Percentiles rank a stretch among this genome's conserved stretches.
These are phyloP conservation scores for Platyscapa corneri DNA, from an alignment of 1,140 invertebrate genomes.

Conservation along the genomic window DNA sequence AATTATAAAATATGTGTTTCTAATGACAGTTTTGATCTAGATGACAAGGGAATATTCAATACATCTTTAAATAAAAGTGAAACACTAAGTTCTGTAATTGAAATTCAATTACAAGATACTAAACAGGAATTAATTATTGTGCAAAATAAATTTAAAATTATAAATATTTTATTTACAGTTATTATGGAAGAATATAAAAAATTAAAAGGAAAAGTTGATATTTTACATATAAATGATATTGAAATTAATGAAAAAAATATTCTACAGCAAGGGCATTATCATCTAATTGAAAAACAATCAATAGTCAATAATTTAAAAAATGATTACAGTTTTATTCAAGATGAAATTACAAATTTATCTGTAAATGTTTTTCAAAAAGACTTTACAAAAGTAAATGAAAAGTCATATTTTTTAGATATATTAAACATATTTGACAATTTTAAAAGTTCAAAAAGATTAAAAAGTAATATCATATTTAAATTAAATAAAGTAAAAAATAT, in stretches of 20 bases:
- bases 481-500: neutral
- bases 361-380: neutral
- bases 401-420: neutral
- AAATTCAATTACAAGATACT: slow-evolving; percentile 69
- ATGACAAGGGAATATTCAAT: slow-evolving; percentile 55
- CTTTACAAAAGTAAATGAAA: neutral
- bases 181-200: slow-evolving; percentile 46
- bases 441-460: slow-evolving; percentile 17
- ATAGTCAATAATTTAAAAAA: neutral
- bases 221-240: slow-evolving; percentile 26
- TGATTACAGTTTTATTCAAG: neutral
- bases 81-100: slow-evolving; percentile 68
- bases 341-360: slow-evolving; percentile 8
- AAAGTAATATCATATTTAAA: slow-evolving; percentile 10
- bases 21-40: slow-evolving; percentile 69
- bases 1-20: slow-evolving; percentile 54
- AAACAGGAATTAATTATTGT: slow-evolving; percentile 60
- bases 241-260: neutral
- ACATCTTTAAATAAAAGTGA: slow-evolving; percentile 63
- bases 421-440: neutral
- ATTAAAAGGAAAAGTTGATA: slow-evolving; percentile 10
- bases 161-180: slow-evolving; percentile 27
- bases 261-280: neutral
- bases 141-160: slow-evolving; percentile 44
- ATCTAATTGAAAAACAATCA: neutral